Evolutionary conservation across 2,113 vertebrate genomes (phyloP), one percentile per base, ranked within the genome.

Genomic region (Scartelaos histophorus): DNA sequence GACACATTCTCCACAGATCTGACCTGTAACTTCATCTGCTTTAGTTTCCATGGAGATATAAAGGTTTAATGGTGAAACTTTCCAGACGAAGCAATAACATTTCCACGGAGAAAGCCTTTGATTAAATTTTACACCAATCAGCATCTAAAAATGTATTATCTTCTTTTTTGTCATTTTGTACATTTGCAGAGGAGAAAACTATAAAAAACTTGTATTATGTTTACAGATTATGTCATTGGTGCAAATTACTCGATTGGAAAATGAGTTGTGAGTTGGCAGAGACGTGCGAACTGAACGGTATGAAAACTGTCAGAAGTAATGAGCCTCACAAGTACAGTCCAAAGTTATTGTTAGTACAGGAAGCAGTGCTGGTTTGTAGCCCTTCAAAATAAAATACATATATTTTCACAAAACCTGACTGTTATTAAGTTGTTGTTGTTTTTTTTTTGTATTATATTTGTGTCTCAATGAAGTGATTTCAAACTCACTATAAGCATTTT

Each of bases 331-430:
- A 64, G 21, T 49, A 15, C 19, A 43, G 1, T 13, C 34, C 3
- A 5, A 16, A 11, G 34, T 34, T 38, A n/a, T 64, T 43, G 17
- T 43, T 66, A 25, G 22, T 13, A n/a, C 1, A 35, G 61, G 17
- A 70, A 65, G 3, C 10, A 34, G 24, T 17, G 13, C n/a, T 1
- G 3, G 22, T 17, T 0, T 43, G 22, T 3, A 49, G 51, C 1
- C 61, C 38, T 75, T 82, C 66, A 75, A 77, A 77, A 70, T 85
- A 77, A 79, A 79, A 82, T 38, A n/a, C 7, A 1, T 38, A 62
- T n/a, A 12, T n/a, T 62, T 19, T 62, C 2, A 38, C 17, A 38
- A 64, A 7, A 17, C 9, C 56, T 58, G 56, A 58, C 56, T 13
- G 22, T 7, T 2, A n/a, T n/a, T n/a, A n/a, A n/a, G 19, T 2